Percentiles rank a stretch among this genome's conserved stretches.
These are phyloP conservation scores for Tragulus kanchil DNA, from an alignment of 2,113 vertebrate genomes.

Conservation along the genomic window DNA sequence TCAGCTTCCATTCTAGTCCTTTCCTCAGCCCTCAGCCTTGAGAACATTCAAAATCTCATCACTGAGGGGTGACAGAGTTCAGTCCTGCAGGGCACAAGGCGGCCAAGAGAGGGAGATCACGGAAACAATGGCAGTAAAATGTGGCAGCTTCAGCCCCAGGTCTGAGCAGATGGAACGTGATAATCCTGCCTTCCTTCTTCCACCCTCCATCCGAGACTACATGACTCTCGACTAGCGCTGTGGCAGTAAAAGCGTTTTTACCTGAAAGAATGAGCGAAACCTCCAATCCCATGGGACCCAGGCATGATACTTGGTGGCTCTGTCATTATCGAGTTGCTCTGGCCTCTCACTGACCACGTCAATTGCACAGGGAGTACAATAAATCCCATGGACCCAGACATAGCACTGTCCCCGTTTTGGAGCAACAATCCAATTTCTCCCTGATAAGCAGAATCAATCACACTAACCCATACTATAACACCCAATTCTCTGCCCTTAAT, in stretches of 20 bases:
- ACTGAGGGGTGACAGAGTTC: too few species aligned
- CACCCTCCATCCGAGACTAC: accelerated
- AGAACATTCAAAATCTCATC: not conserved
- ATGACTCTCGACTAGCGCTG: not conserved
- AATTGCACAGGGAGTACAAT: not conserved
- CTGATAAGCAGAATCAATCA: not conserved
- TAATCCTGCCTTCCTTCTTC: not conserved
- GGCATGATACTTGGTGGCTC: not conserved
- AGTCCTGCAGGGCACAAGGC: not conserved
- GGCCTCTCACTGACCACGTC: not conserved
- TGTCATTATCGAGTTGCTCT: not conserved
- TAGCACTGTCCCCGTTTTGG: not conserved
- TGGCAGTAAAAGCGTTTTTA: not conserved
- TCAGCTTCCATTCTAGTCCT: not conserved
- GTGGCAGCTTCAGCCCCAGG: not conserved
- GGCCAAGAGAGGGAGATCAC: not conserved
- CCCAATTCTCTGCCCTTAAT: not conserved
- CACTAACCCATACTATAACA: not conserved
- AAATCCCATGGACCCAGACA: not conserved
- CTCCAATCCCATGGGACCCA: not conserved
- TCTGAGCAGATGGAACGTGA: not conserved
- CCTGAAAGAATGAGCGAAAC: not conserved
- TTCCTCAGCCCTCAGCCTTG: not conserved
- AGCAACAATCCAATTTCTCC: constrained; percentile 30
- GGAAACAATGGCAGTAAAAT: not conserved